Base-by-base conservation (phyloP, 1,140 invertebrate genomes). In the Aphelenchoides besseyi region DNA sequence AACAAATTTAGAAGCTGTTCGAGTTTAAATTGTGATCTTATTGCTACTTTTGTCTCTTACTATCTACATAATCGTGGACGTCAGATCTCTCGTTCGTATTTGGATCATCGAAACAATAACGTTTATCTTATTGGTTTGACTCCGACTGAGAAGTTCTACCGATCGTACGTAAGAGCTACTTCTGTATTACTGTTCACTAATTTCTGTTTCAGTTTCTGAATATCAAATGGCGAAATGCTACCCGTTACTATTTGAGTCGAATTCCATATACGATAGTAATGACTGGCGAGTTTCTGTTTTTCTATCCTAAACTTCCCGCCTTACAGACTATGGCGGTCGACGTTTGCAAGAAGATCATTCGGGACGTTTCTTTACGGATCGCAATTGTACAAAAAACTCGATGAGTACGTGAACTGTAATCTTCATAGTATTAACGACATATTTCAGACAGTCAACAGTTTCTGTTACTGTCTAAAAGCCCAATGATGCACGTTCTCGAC, bases 171-270 rank as follows among this genome's bases (percentile, higher is more conserved):
- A 33, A 59, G 55, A 8, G 5, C 18, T 59, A 28, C 5, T 8
- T n/a, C n/a, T 18, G 18, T 5, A 59, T 33, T 28, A 18, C 26
- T 8, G 5, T 29, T 5, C 55, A 8, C 5, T 28, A 59, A 59
- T 48, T 16, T 48, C 23, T 8, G 55, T 59, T 59, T 8, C 55
- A 59, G 55, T 59, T 59, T 28, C 12, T 59, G 55, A 59, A 59
- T 33, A 33, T 8, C 5, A 8, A 8, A 5, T 59, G 55, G 55
- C 26, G 26, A 8, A 18, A 59, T 23, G 5, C 55, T 12, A 59
- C 55, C 32, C 5, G 18, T 5, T 23, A 33, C 18, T 33, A 59
- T 23, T 59, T 59, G 55, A 48, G 12, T 23, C 41, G 23, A 48
- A 48, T 23, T 12, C 41, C 41, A 23, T 48, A 48, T 23, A 48